A percentile compares a stretch with the other conserved stretches of the same genome.
phyloP scores from a whole-genome alignment of 2,113 vertebrate genomes.

The Pipa parva region DNA sequence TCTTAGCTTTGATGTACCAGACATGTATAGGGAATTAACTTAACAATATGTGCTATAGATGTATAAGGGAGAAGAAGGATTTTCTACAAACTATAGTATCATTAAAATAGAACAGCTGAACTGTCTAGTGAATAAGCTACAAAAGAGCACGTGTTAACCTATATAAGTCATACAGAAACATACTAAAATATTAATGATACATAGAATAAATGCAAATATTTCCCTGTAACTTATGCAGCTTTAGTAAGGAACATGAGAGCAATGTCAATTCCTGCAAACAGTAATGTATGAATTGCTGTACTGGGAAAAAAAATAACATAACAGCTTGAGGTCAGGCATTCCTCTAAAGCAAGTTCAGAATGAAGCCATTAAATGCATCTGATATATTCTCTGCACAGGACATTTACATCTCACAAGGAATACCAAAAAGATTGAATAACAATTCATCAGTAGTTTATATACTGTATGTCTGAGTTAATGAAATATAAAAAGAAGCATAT shows the following conservation, averaged over 20 bases:
- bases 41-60: too few species aligned
- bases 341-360: not conserved
- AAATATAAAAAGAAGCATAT: too few species aligned
- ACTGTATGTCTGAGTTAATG: too few species aligned
- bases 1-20: too few species aligned
- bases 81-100: too few species aligned
- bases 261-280: not conserved
- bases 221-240: not conserved
- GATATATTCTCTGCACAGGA: not conserved
- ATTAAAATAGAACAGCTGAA: too few species aligned
- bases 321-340: not conserved
- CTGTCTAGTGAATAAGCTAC: too few species aligned
- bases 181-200: not conserved
- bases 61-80: too few species aligned
- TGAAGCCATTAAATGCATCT: not conserved
- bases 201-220: not conserved
- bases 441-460: too few species aligned
- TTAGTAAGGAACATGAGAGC: not conserved
- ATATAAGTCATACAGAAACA: not conserved
- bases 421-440: too few species aligned
- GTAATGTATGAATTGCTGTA: not conserved
- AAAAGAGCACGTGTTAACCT: not conserved
- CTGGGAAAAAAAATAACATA: not conserved
- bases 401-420: not conserved
- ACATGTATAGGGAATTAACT: too few species aligned